Evolutionary conservation across 2,113 vertebrate genomes (phyloP).

Genomic region (Ciconia boyciana): DNA sequence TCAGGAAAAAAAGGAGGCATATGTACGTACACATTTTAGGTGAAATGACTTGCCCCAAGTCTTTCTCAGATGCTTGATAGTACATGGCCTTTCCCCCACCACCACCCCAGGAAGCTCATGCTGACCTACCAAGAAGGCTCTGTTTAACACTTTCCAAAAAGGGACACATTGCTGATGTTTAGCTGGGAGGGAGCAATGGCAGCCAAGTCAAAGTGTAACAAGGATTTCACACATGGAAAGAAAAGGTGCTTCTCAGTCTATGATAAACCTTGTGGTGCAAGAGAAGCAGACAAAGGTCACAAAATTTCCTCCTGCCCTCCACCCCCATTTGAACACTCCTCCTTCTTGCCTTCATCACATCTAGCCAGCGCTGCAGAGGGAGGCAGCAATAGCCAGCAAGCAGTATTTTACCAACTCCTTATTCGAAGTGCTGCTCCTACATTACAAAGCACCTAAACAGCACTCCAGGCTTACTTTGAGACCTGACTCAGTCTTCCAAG

Average conservation of each 20-base stretch:
- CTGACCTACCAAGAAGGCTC: neutral
- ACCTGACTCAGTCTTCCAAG: slow-evolving; percentile 5
- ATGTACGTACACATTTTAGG: neutral
- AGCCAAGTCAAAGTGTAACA: neutral
- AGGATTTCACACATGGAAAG: neutral
- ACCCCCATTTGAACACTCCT: neutral
- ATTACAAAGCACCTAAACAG: neutral
- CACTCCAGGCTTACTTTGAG: neutral
- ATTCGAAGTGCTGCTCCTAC: neutral
- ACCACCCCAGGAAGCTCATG: neutral
- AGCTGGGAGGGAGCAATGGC: neutral
- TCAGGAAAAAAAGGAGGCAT: neutral
- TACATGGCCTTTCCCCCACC: neutral
- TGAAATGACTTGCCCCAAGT: neutral
- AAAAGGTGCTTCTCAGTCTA: neutral
- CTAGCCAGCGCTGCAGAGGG: neutral
- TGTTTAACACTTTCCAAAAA: neutral
- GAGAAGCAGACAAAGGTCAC: neutral
- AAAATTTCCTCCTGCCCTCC: neutral
- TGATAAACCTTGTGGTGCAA: neutral
- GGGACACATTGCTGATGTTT: neutral
- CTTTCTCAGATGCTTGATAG: neutral
- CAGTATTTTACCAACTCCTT: neutral
- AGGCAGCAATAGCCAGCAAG: neutral
- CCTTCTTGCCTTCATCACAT: neutral